Conservation (phyloP, 2,888 invertebrate species). For the Coremacera marginata region DNA sequence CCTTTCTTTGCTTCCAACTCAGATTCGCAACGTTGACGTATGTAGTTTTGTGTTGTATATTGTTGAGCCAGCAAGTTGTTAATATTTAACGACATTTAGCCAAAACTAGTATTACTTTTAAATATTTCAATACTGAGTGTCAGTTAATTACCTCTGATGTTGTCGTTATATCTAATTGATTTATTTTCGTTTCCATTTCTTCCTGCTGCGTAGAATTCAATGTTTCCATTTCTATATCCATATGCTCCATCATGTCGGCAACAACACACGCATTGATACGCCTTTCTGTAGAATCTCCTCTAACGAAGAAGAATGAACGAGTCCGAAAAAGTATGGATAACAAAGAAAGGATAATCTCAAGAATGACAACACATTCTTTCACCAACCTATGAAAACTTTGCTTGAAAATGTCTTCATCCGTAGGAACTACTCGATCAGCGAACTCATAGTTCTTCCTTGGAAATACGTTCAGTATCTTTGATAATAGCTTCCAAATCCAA, state of each 20-base stretch:
- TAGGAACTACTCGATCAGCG: conserved; percentile 84
- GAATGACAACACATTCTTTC: conserved; percentile 24
- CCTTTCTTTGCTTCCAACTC: conserved; percentile 87
- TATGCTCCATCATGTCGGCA: conserved; percentile 78
- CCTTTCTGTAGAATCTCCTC: conserved; percentile 88
- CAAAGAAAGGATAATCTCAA: background rate
- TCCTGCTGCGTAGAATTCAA: conserved; percentile 84
- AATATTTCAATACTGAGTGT: background rate
- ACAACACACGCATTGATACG: conserved; percentile 87
- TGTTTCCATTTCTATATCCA: conserved; percentile 79
- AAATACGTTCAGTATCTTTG: conserved; percentile 83
- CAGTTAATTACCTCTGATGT: conserved; percentile 70
- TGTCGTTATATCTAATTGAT: conserved; percentile 80
- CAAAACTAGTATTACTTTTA: background rate
- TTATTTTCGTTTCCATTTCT: conserved; percentile 90
- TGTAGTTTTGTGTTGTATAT: conserved; percentile 84
- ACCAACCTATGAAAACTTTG: conserved; percentile 70
- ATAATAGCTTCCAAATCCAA: conserved; percentile 81
- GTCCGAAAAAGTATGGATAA: conserved; percentile 56
- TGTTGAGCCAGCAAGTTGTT: conserved; percentile 86
- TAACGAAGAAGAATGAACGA: conserved; percentile 87
- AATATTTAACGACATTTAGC: conserved; percentile 73
- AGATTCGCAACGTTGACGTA: conserved; percentile 88
- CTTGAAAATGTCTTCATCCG: conserved; percentile 80
- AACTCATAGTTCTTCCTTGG: conserved; percentile 87